Conservation (phyloP, 2,113 vertebrate species). For the Phaethornis superciliosus region DNA sequence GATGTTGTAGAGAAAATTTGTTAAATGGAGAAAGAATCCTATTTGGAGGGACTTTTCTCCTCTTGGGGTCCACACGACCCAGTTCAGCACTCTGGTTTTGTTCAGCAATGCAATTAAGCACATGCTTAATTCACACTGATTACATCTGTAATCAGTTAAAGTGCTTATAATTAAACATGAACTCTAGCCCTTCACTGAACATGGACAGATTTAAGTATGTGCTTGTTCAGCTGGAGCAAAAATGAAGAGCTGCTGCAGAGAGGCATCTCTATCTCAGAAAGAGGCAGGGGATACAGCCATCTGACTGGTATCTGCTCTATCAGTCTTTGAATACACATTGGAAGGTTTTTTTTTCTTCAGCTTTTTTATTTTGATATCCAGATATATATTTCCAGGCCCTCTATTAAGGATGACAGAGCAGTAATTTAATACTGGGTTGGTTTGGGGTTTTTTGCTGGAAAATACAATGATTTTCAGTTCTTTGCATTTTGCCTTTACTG, state of each 20-base stretch:
- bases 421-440: not conserved
- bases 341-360: not conserved
- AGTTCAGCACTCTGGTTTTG: not conserved
- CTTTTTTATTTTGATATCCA: not conserved
- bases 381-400: not conserved
- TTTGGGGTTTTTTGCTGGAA: not conserved
- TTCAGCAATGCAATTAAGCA: not conserved
- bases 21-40: not conserved
- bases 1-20: not conserved
- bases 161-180: not conserved
- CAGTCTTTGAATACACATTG: not conserved
- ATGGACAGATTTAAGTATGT: not conserved
- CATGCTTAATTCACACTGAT: not conserved
- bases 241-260: not conserved
- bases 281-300: not conserved
- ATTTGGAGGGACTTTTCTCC: not conserved
- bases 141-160: not conserved
- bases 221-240: not conserved
- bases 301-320: not conserved
- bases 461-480: not conserved
- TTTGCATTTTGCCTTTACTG: not conserved
- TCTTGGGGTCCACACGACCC: not conserved
- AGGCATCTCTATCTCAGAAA: not conserved
- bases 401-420: not conserved
- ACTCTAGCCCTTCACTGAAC: not conserved